Evolutionary conservation across 2,113 vertebrate genomes (phyloP), one percentile per base, ranked within the genome.

Genomic region (Epinephelus fuscoguttatus): DNA sequence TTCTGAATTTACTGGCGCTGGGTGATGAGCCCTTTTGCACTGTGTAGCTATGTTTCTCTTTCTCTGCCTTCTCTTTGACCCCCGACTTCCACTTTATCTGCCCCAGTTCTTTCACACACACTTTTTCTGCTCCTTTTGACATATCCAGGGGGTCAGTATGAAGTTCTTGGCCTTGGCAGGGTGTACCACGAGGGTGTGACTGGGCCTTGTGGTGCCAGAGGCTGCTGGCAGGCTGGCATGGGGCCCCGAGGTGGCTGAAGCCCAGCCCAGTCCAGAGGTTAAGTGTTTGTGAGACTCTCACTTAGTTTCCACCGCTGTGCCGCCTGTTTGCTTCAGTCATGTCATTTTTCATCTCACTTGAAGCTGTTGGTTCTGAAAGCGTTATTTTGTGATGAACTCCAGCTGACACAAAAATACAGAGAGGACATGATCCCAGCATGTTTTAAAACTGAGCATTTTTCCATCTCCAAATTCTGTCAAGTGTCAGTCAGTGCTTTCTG

Each of bases 151-250:
- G 69, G 70, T 66, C 56, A 17, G 40, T 72, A 66, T 73, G 79
- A 75, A 9, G 27, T 71, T 78, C 61, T 70, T 74, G 52, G 42
- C 66, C 55, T 50, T 87, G 67, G 75, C 53, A 57, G 81, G 84
- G 66, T 61, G 73, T 63, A 67, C 69, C 80, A 78, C 63, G 2
- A 71, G 71, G 66, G 75, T 88, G 86, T 84, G 76, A 86, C 79
- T 83, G 81, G 70, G 68, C 75, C 74, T 49, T 40, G 55, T 69
- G 81, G 86, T 89, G 92, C 92, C 90, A 80, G 71, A 66, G 62
- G 49, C 63, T 27, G 21, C 77, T 80, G 79, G 74, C 63, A 49
- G 84, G 56, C 56, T 77, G 87, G 85, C 81, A 23, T 27, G 25
- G 79, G 17, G 52, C 77, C 73, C 56, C 10, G 40, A 55, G 3